These are phyloP conservation scores for Aleadryas rufinucha DNA, from an alignment of 2,113 vertebrate genomes.

Conservation along the genomic window DNA sequence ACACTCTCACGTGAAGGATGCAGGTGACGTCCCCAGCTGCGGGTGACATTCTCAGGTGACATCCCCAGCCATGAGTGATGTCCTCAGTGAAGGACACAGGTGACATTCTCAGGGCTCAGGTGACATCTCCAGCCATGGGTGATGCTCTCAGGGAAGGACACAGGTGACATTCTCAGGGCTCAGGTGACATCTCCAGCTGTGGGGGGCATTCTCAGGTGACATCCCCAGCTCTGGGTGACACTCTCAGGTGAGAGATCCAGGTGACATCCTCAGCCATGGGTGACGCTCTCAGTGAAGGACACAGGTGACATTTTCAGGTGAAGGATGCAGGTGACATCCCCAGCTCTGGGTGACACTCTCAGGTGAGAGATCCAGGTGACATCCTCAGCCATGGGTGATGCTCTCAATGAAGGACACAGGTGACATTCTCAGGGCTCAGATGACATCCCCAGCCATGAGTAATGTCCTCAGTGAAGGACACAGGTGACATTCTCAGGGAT, in stretches of 20 bases:
- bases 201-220: not conserved
- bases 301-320: no score
- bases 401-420: not conserved
- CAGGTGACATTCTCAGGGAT: no score
- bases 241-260: no score
- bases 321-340: no score
- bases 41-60: not conserved
- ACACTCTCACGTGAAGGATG: not conserved
- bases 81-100: not conserved
- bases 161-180: not conserved
- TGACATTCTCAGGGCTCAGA: not conserved
- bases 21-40: not conserved
- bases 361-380: not conserved
- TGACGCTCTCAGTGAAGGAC: no score
- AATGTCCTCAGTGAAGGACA: no score
- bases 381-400: accelerated
- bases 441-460: not conserved
- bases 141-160: no score
- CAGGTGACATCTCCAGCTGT: not conserved
- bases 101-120: not conserved
- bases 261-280: no score
- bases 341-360: not conserved
- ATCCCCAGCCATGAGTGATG: not conserved
- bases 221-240: no score
- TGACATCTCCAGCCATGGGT: not conserved